Evolutionary conservation across 2,113 vertebrate species (phyloP), one percentile per base, ranked within the genome.

Genomic region (Coregonus clupeaformis): DNA sequence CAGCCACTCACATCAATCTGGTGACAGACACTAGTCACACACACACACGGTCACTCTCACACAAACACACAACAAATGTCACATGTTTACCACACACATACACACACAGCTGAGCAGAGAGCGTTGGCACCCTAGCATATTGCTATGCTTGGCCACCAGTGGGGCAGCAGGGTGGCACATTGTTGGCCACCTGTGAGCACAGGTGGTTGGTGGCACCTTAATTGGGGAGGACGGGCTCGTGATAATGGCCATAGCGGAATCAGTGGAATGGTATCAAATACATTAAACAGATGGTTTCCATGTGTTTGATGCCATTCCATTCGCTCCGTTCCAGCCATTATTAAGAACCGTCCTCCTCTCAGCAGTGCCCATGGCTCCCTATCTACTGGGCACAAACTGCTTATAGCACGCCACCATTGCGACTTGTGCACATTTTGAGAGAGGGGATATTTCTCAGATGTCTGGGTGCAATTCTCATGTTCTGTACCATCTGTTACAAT

Each of bases 1-100:
- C 85, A 95, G 94, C 90, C 91, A 90, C 93, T 95, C 94, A 95
- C 87, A 93, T 96, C 95, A 96, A 93, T 93, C 94, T 91, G 88
- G 84, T 91, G 92, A 90, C 75, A 78, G 89, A 89, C 88, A 87
- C 90, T 92, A 88, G 69, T 80, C 71, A 77, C 73, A 74, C 60
- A 73, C 13, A 3, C 76, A 87, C 12, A 73, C 27, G 80, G 79
- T 77, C 73, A 6, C 25, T 16, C 71, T 49, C 16, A 42, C 60
- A 67, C 52, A 77, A 65, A 49, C 72, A 82, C 69, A 79, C 49
- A 75, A 27, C 2, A 42, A 42, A 42, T 42, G 77, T 79, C 82
- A 82, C 74, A 81, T 69, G 84, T 76, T 80, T 76, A 77, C 80
- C 72, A 78, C 77, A 80, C 68, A 75, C 32, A 7, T 47, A 36